Base-by-base conservation (phyloP, 2,888 invertebrate species). In the Lasius platythorax region DNA sequence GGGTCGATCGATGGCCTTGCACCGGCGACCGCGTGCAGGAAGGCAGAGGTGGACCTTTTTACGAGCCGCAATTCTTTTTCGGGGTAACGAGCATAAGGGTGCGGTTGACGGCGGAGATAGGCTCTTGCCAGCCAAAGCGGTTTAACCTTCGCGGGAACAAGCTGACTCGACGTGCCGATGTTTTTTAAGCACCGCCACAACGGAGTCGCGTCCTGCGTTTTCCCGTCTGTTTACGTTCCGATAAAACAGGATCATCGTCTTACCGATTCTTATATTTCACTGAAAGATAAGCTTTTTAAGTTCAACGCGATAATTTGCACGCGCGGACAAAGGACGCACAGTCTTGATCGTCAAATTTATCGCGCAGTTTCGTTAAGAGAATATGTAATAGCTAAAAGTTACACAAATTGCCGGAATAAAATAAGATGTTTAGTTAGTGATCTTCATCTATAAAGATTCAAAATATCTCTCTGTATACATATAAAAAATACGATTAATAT, bases 41-140 rank as follows among this genome's bases (percentile, higher is more conserved):
- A 37, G 64, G 28, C 40, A 50, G 67, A 43, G 61, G 72, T 72
- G 50, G 50, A 83, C 67, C 50, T 78, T 37, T 37, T 78, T 73
- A 72, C 50, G 73, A 46, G 18, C 53, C 70, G 64, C 74, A 82
- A 67, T 63, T 63, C 83, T 70, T 74, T 86, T 76, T 66, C 56
- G 53, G 70, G 75, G 66, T 84, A 84, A 84, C 82, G 82, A 84
- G 82, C 72, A 28, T 73, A 82, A 73, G 82, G 66, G 73, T 66
- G 73, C 43, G 82, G 33, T 64, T 61, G 83, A 67, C 76, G 37
- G 83, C 50, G 66, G 50, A 12, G 67, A 12, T 76, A 58, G 76
- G 28, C 56, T 56, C 75, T 66, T 64, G 67, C 66, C 68, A 23
- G 30, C 68, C 30, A 58, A 68, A 78, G 78, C 53, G 30, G 43